Percentiles rank a stretch among this genome's conserved stretches.
Conservation (phyloP, 2,888 invertebrate genomes). For the Griposia aprilina region DNA sequence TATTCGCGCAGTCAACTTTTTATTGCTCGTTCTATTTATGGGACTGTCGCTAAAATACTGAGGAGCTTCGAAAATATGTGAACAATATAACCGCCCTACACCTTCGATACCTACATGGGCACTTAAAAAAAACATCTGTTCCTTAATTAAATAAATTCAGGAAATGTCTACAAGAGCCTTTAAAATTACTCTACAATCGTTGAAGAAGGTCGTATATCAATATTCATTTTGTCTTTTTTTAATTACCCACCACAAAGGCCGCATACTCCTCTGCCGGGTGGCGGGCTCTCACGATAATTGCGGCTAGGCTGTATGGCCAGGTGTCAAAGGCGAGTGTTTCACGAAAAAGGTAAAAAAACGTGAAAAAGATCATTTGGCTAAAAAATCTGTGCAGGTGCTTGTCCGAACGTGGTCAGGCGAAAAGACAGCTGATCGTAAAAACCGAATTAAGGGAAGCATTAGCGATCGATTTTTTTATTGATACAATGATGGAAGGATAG, state of each 20-base stretch:
- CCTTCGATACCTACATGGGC: slow-evolving; percentile 26
- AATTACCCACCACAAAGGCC: slow-evolving; percentile 77
- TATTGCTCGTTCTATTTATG: slow-evolving; percentile 46
- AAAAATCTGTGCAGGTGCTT: slow-evolving; percentile 89
- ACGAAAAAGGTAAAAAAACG: slow-evolving; percentile 81
- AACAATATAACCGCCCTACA: slow-evolving; percentile 42
- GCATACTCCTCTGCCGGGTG: slow-evolving; percentile 78
- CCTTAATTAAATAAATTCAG: slow-evolving; percentile 72
- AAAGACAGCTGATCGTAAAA: slow-evolving; percentile 85
- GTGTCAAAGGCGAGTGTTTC: slow-evolving; percentile 82
- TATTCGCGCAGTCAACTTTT: slow-evolving; percentile 49
- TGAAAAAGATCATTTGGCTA: slow-evolving; percentile 80
- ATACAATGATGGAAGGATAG: slow-evolving; percentile 45
- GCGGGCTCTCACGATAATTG: slow-evolving; percentile 74
- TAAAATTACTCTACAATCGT: slow-evolving; percentile 73
- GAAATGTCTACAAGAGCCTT: slow-evolving; percentile 69
- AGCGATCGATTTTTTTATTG: slow-evolving; percentile 66
- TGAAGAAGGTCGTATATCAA: slow-evolving; percentile 71
- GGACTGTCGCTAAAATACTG: slow-evolving; percentile 44
- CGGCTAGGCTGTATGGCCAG: slow-evolving; percentile 84
- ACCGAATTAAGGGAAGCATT: slow-evolving; percentile 76
- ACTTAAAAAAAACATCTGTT: slow-evolving; percentile 67
- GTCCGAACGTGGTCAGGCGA: slow-evolving; percentile 81
- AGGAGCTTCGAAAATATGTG: slow-evolving; percentile 44
- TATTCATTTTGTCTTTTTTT: slow-evolving; percentile 73